Evolutionary conservation across 2,888 invertebrate genomes (phyloP).

Genomic region (Clunio marinus): DNA sequence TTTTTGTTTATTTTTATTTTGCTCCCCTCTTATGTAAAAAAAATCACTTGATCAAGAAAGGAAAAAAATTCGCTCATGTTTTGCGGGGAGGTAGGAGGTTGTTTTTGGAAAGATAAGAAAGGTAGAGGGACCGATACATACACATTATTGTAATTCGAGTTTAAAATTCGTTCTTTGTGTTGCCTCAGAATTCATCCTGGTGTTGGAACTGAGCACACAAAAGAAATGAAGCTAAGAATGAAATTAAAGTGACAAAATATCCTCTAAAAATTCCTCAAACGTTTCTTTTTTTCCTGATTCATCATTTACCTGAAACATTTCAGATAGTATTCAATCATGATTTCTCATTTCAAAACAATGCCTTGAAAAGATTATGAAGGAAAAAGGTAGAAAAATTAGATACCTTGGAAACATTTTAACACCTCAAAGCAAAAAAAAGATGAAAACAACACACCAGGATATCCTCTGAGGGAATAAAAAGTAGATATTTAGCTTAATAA

Average conservation of each 20-base stretch:
- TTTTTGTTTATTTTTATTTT: constrained; percentile 25
- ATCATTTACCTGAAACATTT: constrained; percentile 17
- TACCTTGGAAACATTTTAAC: constrained; percentile 12
- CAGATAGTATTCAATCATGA: constrained; percentile 19
- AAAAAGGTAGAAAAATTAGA: constrained; percentile 10
- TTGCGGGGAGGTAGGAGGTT: background rate
- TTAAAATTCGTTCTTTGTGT: background rate
- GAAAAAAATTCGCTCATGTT: constrained; percentile 11
- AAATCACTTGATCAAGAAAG: background rate
- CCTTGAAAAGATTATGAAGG: background rate
- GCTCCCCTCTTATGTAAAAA: constrained; percentile 27
- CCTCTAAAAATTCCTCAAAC: background rate
- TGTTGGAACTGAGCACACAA: constrained; percentile 3
- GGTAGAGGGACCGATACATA: background rate
- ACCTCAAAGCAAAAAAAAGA: constrained; percentile 15
- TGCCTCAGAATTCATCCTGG: background rate
- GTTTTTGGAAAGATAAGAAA: background rate
- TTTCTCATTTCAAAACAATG: background rate
- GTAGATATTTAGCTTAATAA: too few relatives aligned
- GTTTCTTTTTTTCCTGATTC: constrained; percentile 6
- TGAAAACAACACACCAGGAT: background rate
- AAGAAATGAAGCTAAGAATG: background rate
- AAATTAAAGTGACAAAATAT: background rate
- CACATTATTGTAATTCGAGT: constrained; percentile 37
- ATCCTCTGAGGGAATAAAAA: background rate